A percentile compares a stretch with the other conserved stretches of the same genome.
These are phyloP conservation scores for Porites cylindrica DNA, from an alignment of 92 coral and sea anemone genomes.

Conservation along the genomic window DNA sequence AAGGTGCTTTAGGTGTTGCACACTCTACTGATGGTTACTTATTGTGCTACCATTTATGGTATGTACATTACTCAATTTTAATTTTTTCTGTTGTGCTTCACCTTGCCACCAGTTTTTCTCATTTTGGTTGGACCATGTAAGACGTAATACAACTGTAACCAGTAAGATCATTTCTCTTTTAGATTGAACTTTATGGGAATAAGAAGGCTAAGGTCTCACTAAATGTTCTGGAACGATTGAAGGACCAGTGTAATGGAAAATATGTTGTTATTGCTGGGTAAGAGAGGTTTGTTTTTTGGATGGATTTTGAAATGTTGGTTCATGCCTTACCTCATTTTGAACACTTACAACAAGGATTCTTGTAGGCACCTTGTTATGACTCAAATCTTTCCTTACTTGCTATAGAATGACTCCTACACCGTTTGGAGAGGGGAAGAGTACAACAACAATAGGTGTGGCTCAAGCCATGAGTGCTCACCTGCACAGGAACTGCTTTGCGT, in stretches of 20 bases:
- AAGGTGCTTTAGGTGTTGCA: no score
- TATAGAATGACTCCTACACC: slow-evolving; percentile 98
- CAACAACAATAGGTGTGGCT: slow-evolving; percentile 95
- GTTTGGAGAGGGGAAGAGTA: slow-evolving; percentile 98
- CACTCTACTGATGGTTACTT: no score
- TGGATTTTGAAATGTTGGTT: background rate
- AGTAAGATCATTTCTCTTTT: background rate
- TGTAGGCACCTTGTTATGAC: no score
- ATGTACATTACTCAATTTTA: no score
- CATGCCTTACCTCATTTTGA: no score
- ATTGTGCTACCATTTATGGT: no score
- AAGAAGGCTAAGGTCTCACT: slow-evolving; percentile 91
- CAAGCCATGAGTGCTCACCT: slow-evolving; percentile 98
- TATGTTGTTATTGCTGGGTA: slow-evolving; percentile 99
- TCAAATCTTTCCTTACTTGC: background rate
- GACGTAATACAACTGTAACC: no score
- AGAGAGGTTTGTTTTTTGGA: background rate
- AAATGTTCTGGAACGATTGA: slow-evolving; percentile 83
- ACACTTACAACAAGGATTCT: no score
- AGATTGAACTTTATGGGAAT: slow-evolving; percentile 93
- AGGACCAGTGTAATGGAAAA: slow-evolving; percentile 87
- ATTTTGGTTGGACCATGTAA: no score
- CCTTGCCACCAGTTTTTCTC: no score
- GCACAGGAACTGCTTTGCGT: slow-evolving; percentile 95
- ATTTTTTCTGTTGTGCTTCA: no score